Evolutionary conservation across 2,888 invertebrate genomes (phyloP), one percentile per base, ranked within the genome.

Genomic region (Lapara coniferarum): DNA sequence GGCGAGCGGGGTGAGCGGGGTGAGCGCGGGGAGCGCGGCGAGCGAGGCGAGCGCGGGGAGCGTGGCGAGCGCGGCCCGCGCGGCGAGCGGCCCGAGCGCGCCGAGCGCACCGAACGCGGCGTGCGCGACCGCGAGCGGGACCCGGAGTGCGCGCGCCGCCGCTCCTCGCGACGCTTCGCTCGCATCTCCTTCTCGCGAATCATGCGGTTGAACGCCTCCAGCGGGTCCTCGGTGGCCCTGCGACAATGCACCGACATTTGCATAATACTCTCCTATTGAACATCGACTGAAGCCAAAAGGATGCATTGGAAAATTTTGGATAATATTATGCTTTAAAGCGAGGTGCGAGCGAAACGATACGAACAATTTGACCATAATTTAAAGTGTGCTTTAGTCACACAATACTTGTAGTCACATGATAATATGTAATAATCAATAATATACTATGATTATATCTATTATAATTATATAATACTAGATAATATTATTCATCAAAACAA

Each of bases 181-280:
- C 95, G 92, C 89, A 96, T 96, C 88, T 97, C 97, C 87, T 98
- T 98, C 88, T 98, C 97, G 75, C 97, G 95, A 81, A 98, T 95
- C 94, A 98, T 97, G 75, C 97, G 95, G 87, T 98, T 97, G 87
- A 98, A 98, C 68, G 97, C 97, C 86, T 97, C 97, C 78, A 98
- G 89, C 5, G 98, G 97, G 90, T 98, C 98, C 82, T 97, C 97
- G 76, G 96, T 97, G 71, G 96, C 95, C 77, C 97, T 97, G 87
- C 73, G 88, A 81, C 89, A 87, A 81, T 71, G 25, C 58, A 51
- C 46, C 71, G 71, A 71, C 37, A 37, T 66, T 51, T 57, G 4
- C 12, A 37, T 44, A 12, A 59, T 37, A 46, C 12, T 49, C 10
- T 52, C 19, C 19, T 46, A 12, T 46, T 44, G 25, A n/a, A 37